Evolutionary conservation across 2,113 vertebrate genomes (phyloP).

Genomic region (Rattus rattus): DNA sequence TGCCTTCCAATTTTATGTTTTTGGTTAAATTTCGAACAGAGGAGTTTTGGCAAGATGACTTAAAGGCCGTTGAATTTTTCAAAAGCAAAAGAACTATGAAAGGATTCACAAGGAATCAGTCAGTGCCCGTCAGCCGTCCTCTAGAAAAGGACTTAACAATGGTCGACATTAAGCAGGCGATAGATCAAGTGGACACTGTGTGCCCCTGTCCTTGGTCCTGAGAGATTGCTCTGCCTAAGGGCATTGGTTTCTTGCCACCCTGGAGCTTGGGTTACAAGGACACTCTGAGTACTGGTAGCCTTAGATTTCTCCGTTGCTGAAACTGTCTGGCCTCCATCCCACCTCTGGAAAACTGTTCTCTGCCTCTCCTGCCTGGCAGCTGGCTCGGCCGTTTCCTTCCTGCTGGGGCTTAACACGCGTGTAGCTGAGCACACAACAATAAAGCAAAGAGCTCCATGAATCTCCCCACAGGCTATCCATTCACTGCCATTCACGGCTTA

Average conservation of each 20-base stretch:
- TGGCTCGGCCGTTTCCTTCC: background rate
- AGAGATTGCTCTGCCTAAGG: background rate
- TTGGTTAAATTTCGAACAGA: constrained; percentile 37
- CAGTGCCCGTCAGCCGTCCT: background rate
- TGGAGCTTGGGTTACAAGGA: background rate
- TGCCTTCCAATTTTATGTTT: background rate
- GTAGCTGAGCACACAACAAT: background rate
- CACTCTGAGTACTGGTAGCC: background rate
- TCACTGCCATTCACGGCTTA: background rate
- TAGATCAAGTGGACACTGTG: rapidly evolving
- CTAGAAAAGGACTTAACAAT: constrained; percentile 16
- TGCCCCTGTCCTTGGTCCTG: constrained; percentile 77
- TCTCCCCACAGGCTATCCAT: background rate
- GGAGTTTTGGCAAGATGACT: constrained; percentile 6
- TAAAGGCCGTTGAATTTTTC: constrained; percentile 44
- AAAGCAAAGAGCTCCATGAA: background rate
- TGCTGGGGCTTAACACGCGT: background rate
- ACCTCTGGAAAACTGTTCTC: background rate
- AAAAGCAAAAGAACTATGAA: constrained; percentile 40
- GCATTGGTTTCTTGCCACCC: background rate
- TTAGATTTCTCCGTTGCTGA: background rate
- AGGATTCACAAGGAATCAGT: background rate
- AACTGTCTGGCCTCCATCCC: background rate
- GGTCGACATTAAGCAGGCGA: background rate
- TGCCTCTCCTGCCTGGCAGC: background rate